Base-by-base conservation (phyloP, 2,888 invertebrate genomes). In the Spodoptera exigua region DNA sequence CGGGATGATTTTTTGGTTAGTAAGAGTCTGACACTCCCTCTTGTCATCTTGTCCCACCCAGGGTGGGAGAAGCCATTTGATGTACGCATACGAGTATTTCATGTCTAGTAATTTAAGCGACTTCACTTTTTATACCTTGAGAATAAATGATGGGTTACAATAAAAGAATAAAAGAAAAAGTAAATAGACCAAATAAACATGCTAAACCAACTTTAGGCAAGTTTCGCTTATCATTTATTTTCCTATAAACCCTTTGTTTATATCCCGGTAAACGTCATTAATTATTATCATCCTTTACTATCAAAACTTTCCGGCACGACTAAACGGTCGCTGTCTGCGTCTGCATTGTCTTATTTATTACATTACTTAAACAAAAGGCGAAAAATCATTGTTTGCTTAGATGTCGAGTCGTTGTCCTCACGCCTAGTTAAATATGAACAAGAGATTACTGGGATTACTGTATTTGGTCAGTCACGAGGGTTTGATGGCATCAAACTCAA, bases 321-420 rank as follows among this genome's bases (percentile, higher is more conserved):
- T 34, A 27, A 44, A 13, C 34, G n/a, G 13, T 39, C 13, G 10
- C 32, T 16, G 32, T 16, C 27, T 37, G 16, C 14, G 2, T 7
- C 4, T 35, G 11, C 16, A 40, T 44, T 34, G 39, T 45, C 10
- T 40, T 14, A 36, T 46, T 14, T 21, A 16, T 3, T 14, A 27
- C 3, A 18, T 36, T 13, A 7, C n/a, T 27, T 17, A 58, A 37
- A 63, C 51, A 58, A 51, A 18, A 58, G 37, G 5, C 35, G 11
- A 45, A 43, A 39, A 35, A 39, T 18, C 39, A 36, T 53, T 66
- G 48, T 66, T 66, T 53, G 47, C 40, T 45, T 32, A 60, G 48
- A 21, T 54, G 17, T 4, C 9, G 34, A 37, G 40, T 52, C 37
- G 32, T 35, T 57, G 61, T 32, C 40, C 52, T 62, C 44, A 21